Percentiles rank a stretch among this genome's conserved stretches.
Evolutionary conservation across 2,797 vertebrate species (phyloP).

Genomic region (Kryptopterus vitreolus): DNA sequence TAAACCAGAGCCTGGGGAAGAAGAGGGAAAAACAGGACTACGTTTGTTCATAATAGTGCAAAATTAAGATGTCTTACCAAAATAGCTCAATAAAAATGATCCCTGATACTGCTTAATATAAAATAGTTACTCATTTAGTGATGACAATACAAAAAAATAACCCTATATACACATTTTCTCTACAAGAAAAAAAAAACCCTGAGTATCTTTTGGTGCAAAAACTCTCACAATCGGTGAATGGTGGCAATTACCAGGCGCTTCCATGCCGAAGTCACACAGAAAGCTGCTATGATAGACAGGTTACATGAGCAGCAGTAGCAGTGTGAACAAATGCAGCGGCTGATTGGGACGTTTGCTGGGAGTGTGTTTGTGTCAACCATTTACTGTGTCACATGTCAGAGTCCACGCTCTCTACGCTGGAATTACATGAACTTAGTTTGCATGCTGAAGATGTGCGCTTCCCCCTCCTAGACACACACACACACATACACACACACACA

Average conservation of each 20-base stretch:
- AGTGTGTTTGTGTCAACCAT: neutral
- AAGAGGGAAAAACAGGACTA: too few species aligned
- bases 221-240: neutral
- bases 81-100: too few species aligned
- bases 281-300: neutral
- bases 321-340: neutral
- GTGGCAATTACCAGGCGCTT: neutral
- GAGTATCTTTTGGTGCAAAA: neutral
- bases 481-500: neutral
- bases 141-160: neutral
- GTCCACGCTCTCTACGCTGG: slow-evolving; percentile 58
- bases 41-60: too few species aligned
- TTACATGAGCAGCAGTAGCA: neutral
- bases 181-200: too few species aligned
- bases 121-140: neutral
- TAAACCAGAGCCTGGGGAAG: too few species aligned
- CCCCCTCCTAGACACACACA: neutral
- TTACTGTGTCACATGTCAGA: slow-evolving; percentile 63
- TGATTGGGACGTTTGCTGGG: neutral
- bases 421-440: slow-evolving; percentile 52
- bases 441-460: neutral
- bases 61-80: too few species aligned
- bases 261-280: neutral
- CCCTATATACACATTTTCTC: neutral
- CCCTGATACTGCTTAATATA: neutral